Conservation (phyloP, 2,797 vertebrate species). For the Phyllotis vaccarum region DNA sequence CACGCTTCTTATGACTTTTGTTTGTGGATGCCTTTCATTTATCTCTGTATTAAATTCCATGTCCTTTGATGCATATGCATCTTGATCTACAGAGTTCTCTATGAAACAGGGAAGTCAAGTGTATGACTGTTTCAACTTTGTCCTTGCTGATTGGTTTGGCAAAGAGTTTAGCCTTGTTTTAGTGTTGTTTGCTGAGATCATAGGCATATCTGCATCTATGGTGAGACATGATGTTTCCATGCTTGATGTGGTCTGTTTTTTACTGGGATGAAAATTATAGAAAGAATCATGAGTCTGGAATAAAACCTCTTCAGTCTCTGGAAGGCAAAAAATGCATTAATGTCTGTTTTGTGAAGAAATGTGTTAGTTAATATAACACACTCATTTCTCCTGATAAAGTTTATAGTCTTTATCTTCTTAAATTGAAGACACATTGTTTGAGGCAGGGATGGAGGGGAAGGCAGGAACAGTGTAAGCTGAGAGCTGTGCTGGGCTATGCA, state of each 20-base stretch:
- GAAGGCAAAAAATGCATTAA: not conserved
- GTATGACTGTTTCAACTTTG: not conserved
- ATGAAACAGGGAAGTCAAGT: not conserved
- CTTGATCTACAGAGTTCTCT: not conserved
- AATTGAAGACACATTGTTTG: not conserved
- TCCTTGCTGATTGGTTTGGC: not conserved
- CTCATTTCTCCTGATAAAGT: slow-evolving; percentile 16
- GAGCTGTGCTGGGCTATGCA: not conserved
- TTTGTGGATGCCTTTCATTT: slow-evolving; percentile 13
- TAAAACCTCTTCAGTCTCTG: not conserved
- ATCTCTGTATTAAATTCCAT: not conserved
- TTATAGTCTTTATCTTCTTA: slow-evolving; percentile 8
- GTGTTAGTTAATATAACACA: not conserved
- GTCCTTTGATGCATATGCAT: not conserved
- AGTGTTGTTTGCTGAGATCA: not conserved
- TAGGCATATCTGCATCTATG: not conserved
- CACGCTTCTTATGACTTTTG: slow-evolving; percentile 3
- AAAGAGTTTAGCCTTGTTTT: not conserved
- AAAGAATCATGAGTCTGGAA: slow-evolving; percentile 18
- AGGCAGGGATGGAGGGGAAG: not conserved
- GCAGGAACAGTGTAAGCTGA: not conserved
- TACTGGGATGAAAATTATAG: not conserved
- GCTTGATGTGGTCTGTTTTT: not conserved
- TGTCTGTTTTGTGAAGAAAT: not conserved
- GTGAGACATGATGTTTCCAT: not conserved